A percentile compares a stretch with the other conserved stretches of the same genome.
Conservation (phyloP, 1,140 invertebrate species). For the Oreohelix idahoensis region DNA sequence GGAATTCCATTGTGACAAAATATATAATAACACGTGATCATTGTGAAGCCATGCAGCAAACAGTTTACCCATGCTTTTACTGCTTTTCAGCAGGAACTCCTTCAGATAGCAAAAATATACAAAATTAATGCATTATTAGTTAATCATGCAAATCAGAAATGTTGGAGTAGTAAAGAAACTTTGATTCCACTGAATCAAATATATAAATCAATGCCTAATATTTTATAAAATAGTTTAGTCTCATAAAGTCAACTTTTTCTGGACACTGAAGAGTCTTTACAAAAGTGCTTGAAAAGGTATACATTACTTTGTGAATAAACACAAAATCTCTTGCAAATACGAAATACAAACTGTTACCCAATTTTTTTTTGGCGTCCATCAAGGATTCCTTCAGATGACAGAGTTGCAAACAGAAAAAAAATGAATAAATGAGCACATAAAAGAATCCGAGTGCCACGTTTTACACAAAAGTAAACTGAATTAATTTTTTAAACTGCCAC, state of each 20-base stretch:
- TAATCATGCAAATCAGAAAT: background rate
- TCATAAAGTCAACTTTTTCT: too few species aligned
- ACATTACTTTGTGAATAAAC: background rate
- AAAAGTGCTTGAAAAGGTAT: background rate
- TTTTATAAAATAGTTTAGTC: background rate
- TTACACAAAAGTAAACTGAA: background rate
- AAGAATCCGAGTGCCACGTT: too few species aligned
- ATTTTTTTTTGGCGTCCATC: conserved; percentile 80
- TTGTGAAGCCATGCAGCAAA: background rate
- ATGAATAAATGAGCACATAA: background rate
- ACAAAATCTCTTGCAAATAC: background rate
- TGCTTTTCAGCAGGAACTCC: background rate
- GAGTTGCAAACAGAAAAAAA: conserved; percentile 26
- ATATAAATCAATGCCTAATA: background rate
- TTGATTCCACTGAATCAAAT: background rate
- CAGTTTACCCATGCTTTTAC: background rate
- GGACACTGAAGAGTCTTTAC: background rate
- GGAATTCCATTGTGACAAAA: too few species aligned
- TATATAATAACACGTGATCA: background rate
- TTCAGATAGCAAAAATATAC: background rate
- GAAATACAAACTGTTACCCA: conserved; percentile 2
- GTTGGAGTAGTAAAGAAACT: background rate
- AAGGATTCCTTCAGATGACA: conserved; percentile 89
- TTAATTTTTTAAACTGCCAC: too few species aligned
- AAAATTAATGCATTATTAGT: background rate